Base-by-base conservation (phyloP, 2,888 invertebrate species). In the Drosophila mimica region DNA sequence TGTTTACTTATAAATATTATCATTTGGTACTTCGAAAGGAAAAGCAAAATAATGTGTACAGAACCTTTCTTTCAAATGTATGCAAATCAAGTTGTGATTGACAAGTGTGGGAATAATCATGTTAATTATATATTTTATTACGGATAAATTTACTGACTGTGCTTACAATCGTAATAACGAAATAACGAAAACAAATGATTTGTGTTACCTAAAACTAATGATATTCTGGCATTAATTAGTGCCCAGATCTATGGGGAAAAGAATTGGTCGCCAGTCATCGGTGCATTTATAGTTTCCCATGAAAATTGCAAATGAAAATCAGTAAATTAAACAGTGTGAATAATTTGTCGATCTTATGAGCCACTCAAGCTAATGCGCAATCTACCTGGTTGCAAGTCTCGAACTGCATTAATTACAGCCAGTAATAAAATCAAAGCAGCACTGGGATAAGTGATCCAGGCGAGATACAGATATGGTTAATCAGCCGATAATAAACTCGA, bases 221-320 rank as follows among this genome's bases (percentile, higher is more conserved):
- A 40, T 52, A 80, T 76, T 77, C 83, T 52, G 49, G 77, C 61
- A 83, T 88, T 60, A 70, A 88, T 88, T 88, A 81, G 7, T 17
- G 28, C 25, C 30, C 17, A 31, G 54, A 36, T 17, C 30, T 31
- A 31, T 62, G 63, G 71, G 73, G 79, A 25, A 76, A 84, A 84
- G 31, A 57, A 74, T 56, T 66, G 40, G 62, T 46, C 40, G 13
- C 43, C 61, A 54, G 28, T 40, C 49, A 5, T 48, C 58, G 36
- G 20, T 40, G 53, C 40, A 57, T 7, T 71, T 52, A 40, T 43
- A 60, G 54, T 46, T 88, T 88, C 86, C 76, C 86, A 88, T 62
- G 64, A 11, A 46, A 51, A 51, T 61, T 57, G 56, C 53, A 17
- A 71, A 75, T 84, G 70, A 81, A 86, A 80, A 86, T 88, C 81